Percentiles rank a stretch among this genome's conserved stretches.
Evolutionary conservation across 1,140 invertebrate species (phyloP).

Genomic region (Drosophila hydei): DNA sequence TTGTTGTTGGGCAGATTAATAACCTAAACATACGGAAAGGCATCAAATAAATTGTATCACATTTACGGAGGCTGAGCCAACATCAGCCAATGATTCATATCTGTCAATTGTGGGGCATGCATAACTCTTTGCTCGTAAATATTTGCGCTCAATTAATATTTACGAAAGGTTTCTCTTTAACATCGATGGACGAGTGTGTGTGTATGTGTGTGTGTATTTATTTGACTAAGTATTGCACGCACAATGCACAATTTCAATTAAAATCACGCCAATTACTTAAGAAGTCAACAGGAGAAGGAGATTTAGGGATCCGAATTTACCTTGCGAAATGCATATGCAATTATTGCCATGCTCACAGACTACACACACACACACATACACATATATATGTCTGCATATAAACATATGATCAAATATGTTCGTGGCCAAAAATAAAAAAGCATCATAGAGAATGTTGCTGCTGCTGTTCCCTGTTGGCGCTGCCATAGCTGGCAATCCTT

Average conservation of each 20-base stretch:
- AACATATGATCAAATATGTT: not conserved
- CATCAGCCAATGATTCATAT: not conserved
- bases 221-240: constrained; percentile 31
- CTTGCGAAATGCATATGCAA: not conserved
- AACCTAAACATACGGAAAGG: constrained; percentile 1
- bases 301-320: not conserved
- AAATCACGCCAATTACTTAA: constrained; percentile 22
- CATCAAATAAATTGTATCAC: constrained; percentile 14
- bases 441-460: constrained; percentile 32
- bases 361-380: not conserved
- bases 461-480: not conserved
- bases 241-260: constrained; percentile 42
- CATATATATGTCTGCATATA: no score
- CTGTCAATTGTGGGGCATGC: not conserved
- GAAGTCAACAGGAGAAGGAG: not conserved
- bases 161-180: constrained; percentile 1
- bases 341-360: not conserved
- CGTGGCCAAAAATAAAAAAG: not conserved
- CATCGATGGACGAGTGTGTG: not conserved
- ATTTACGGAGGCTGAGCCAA: constrained; percentile 1
- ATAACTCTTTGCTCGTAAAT: not conserved
- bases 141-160: constrained; percentile 33
- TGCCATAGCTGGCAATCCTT: constrained; percentile 27
- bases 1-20: constrained; percentile 9
- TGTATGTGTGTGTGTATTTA: constrained; percentile 9